These are phyloP conservation scores for Ectropis crepuscularia DNA, from an alignment of 2,888 invertebrate genomes.

Conservation along the genomic window DNA sequence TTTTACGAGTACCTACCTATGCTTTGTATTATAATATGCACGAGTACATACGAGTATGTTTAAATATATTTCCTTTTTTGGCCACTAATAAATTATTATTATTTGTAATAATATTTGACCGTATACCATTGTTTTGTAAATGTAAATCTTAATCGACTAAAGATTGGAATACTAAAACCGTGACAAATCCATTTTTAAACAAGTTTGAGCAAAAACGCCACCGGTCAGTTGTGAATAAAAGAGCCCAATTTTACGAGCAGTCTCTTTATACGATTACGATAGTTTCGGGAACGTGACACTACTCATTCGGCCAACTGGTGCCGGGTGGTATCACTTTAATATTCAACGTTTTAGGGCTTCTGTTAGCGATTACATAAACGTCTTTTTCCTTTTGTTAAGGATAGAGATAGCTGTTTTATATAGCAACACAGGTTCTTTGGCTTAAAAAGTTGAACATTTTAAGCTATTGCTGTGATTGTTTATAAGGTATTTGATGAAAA, in stretches of 20 bases:
- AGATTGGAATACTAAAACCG: not conserved
- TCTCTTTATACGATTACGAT: conserved; percentile 30
- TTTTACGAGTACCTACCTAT: too few species aligned
- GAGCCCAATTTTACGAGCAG: conserved; percentile 17
- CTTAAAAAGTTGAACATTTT: too few species aligned
- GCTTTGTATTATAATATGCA: too few species aligned
- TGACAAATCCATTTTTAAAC: conserved; percentile 4
- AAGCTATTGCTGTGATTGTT: too few species aligned
- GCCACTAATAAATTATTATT: too few species aligned
- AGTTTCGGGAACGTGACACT: conserved; percentile 31
- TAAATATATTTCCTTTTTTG: too few species aligned
- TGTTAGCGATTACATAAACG: conserved; percentile 15
- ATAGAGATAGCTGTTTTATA: not conserved
- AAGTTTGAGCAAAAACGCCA: conserved; percentile 12
- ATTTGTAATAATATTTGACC: too few species aligned
- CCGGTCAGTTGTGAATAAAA: conserved; percentile 21
- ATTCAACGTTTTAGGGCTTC: conserved; percentile 12
- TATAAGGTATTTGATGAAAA: too few species aligned
- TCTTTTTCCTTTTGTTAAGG: conserved; percentile 5
- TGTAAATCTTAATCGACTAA: not conserved
- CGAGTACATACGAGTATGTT: too few species aligned
- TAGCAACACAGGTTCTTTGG: too few species aligned
- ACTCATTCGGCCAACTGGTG: conserved; percentile 26
- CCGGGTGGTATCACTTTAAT: conserved; percentile 33
- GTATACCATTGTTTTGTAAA: too few species aligned